A percentile compares a stretch with the other conserved stretches of the same genome.
Conservation (phyloP, 2,113 vertebrate genomes). For the Rhynchopsitta pachyrhyncha region DNA sequence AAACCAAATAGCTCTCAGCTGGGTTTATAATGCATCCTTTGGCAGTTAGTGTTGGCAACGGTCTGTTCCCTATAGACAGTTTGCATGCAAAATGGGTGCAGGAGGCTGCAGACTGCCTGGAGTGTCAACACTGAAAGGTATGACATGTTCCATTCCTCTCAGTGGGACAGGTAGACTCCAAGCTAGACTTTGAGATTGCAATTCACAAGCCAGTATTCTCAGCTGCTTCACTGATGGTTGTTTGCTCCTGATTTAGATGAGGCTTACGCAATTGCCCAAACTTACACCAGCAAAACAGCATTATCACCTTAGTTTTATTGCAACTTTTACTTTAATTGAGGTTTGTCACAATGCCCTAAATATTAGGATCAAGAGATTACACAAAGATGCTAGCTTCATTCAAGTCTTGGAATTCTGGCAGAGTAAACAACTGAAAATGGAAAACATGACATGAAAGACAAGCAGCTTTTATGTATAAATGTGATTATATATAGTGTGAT, state of each 20-base stretch:
- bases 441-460: background rate
- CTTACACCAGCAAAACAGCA: background rate
- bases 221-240: background rate
- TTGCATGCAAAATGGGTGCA: background rate
- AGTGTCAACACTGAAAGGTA: background rate
- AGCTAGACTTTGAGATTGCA: background rate
- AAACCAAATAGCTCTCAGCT: background rate
- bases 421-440: background rate
- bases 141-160: rapidly evolving
- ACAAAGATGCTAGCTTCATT: background rate
- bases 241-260: rapidly evolving
- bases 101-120: background rate
- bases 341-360: background rate
- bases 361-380: background rate
- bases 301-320: background rate
- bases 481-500: background rate
- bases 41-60: background rate
- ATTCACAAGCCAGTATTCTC: background rate
- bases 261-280: background rate
- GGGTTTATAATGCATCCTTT: background rate
- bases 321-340: background rate
- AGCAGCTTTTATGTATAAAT: background rate
- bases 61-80: background rate
- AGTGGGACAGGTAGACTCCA: background rate
- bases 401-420: background rate